Conservation (phyloP, 2,888 invertebrate species). For the Osmoderma eremita region DNA sequence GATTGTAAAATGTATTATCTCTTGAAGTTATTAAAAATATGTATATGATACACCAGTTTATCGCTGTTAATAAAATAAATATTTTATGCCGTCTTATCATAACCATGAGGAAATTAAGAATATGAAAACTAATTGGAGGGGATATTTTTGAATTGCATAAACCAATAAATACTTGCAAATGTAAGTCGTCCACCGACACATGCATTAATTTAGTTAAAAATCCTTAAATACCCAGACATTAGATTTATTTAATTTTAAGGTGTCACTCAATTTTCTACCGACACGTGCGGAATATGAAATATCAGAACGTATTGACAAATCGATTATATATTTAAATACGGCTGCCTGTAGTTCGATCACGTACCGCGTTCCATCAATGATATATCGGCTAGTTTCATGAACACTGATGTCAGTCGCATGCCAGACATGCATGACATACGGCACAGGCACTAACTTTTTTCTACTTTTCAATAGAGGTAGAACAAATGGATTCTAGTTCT, state of each 20-base stretch:
- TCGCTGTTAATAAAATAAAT: background rate
- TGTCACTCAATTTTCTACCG: background rate
- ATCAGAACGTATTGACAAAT: constrained; percentile 19
- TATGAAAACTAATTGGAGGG: background rate
- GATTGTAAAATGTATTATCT: too few relatives aligned
- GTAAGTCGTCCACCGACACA: background rate
- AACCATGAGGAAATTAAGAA: background rate
- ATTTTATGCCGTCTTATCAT: background rate
- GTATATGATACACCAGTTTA: background rate
- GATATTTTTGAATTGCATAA: background rate
- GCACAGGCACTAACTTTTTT: constrained; percentile 34
- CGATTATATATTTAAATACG: constrained; percentile 27
- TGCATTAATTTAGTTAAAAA: background rate
- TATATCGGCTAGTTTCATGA: constrained; percentile 29
- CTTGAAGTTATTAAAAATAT: background rate
- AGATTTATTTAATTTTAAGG: constrained; percentile 13
- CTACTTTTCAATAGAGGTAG: constrained; percentile 7
- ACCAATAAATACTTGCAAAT: background rate
- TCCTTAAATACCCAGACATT: background rate
- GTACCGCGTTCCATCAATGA: constrained; percentile 25
- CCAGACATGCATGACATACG: constrained; percentile 35
- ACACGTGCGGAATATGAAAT: constrained; percentile 12
- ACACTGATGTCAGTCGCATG: constrained; percentile 34
- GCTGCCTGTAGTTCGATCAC: constrained; percentile 19
- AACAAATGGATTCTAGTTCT: constrained; percentile 33